phyloP scores from a whole-genome alignment of 2,797 vertebrate genomes.

The Platyrinchus mystaceus region DNA sequence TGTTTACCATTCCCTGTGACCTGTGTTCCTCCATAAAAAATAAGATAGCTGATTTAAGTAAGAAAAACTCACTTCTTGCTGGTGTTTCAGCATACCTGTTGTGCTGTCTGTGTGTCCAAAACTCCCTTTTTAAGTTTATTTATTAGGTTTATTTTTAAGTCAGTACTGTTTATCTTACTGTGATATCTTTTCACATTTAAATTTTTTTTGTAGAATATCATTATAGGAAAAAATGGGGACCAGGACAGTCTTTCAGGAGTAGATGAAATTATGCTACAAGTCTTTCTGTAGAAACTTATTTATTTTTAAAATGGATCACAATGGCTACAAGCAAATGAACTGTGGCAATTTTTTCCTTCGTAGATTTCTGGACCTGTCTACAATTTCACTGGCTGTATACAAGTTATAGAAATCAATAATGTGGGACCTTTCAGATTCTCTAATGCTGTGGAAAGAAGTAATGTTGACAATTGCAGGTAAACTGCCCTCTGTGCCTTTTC shows the following conservation, averaged over 20 bases:
- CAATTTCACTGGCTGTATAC: constrained; percentile 88
- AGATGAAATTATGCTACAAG: not conserved
- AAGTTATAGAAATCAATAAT: constrained; percentile 83
- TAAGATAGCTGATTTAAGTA: not conserved
- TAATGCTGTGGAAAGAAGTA: constrained; percentile 76
- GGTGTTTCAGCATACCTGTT: not conserved
- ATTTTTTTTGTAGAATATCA: not conserved
- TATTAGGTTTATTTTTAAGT: not conserved
- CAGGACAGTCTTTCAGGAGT: not conserved
- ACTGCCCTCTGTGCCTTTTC: not conserved
- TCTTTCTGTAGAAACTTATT: not conserved
- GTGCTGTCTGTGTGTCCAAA: not conserved
- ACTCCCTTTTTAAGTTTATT: not conserved
- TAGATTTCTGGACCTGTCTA: constrained; percentile 78
- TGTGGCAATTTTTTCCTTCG: not conserved
- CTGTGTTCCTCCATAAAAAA: not conserved
- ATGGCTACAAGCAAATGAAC: not conserved
- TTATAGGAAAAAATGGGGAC: not conserved
- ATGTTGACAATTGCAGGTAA: constrained; percentile 86
- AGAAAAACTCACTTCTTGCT: not conserved
- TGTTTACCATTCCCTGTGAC: not conserved
- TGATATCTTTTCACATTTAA: not conserved
- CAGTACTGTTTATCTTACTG: not conserved
- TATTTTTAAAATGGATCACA: not conserved
- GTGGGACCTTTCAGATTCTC: constrained; percentile 74